These are phyloP conservation scores for Gnathonemus echidnorhynchus DNA, from an alignment of 2,113 vertebrate species.

Conservation along the genomic window DNA sequence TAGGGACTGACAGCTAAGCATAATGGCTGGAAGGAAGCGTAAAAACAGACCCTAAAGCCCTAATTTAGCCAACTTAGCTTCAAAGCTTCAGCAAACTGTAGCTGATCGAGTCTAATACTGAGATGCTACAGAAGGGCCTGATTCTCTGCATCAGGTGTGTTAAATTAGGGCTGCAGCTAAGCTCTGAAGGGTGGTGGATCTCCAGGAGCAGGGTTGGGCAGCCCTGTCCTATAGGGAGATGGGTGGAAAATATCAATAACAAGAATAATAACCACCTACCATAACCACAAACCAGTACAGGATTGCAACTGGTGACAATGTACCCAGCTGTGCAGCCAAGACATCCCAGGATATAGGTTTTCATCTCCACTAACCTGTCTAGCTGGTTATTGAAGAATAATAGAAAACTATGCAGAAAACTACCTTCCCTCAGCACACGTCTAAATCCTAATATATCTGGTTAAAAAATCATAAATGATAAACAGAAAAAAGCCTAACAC, in stretches of 20 bases:
- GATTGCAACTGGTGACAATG: background rate
- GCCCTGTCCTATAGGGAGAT: background rate
- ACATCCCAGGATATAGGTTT: background rate
- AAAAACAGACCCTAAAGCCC: background rate
- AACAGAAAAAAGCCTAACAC: background rate
- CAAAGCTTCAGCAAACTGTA: too few species aligned
- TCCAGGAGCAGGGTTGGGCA: background rate
- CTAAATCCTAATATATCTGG: background rate
- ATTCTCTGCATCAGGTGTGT: too few species aligned
- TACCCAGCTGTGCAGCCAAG: background rate
- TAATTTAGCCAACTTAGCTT: too few species aligned
- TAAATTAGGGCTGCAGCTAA: too few species aligned
- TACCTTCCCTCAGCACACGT: background rate
- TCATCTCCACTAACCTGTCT: background rate
- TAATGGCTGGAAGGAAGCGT: background rate
- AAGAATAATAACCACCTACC: background rate
- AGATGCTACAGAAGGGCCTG: too few species aligned
- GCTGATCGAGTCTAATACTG: too few species aligned
- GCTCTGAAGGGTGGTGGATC: too few species aligned
- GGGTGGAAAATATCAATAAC: background rate
- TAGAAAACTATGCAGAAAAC: background rate
- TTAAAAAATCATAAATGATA: background rate
- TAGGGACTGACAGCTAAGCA: background rate
- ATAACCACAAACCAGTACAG: background rate
- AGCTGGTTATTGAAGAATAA: background rate